A percentile compares a stretch with the other conserved stretches of the same genome.
These are phyloP conservation scores for Anolis apletophallus DNA, from an alignment of 2,797 vertebrate genomes.

Conservation along the genomic window DNA sequence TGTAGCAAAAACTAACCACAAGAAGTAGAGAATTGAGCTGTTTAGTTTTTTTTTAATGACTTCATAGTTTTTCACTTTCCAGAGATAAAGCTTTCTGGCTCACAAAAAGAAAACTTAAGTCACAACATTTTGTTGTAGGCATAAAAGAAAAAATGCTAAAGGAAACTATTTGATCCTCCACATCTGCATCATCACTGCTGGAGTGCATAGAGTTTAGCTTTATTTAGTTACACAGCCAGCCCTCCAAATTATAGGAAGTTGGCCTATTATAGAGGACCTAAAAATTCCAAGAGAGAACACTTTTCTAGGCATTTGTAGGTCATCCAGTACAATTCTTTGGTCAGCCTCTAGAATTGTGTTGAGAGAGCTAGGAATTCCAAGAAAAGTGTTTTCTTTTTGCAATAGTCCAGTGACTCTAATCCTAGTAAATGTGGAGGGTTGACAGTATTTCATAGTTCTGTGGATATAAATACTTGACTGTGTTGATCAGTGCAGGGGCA, in stretches of 20 bases:
- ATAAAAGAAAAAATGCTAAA: neutral
- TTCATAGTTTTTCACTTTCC: conserved; percentile 41
- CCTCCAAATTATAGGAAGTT: too few relatives aligned
- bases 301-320: too few relatives aligned
- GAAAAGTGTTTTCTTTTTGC: too few relatives aligned
- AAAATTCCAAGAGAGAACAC: too few relatives aligned
- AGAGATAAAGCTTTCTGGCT: conserved; percentile 62
- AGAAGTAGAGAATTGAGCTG: conserved; percentile 40
- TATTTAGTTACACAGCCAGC: too few relatives aligned
- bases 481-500: neutral
- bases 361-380: too few relatives aligned
- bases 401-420: too few relatives aligned
- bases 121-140: conserved; percentile 30
- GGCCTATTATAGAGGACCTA: too few relatives aligned
- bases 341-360: too few relatives aligned
- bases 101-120: conserved; percentile 31
- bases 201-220: neutral
- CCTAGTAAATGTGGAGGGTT: too few relatives aligned
- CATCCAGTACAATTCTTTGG: too few relatives aligned
- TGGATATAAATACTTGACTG: neutral
- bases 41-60: conserved; percentile 50
- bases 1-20: neutral
- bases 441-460: too few relatives aligned
- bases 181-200: conserved; percentile 21
- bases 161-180: neutral